phyloP scores from a whole-genome alignment of 2,888 invertebrate species.

The Hypomecis atomaria region DNA sequence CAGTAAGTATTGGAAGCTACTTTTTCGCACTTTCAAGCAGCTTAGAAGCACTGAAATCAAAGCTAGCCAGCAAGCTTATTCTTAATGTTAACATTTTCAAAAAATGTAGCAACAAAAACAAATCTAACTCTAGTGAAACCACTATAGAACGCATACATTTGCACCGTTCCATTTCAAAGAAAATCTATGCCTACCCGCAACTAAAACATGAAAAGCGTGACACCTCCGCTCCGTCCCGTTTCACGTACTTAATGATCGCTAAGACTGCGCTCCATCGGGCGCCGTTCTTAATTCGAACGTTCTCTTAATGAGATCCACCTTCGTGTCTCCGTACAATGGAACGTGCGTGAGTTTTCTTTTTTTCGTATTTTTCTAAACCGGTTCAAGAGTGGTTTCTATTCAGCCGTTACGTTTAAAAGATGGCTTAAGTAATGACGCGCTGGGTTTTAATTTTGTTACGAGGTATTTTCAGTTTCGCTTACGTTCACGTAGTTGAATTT shows the following conservation, averaged over 20 bases:
- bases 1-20: too few species aligned
- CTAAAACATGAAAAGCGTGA: slow-evolving; percentile 45
- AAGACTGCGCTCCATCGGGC: slow-evolving; percentile 79
- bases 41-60: too few species aligned
- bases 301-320: slow-evolving; percentile 82
- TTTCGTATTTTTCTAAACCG: slow-evolving; percentile 59
- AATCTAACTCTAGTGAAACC: not conserved
- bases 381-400: slow-evolving; percentile 74
- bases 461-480: slow-evolving; percentile 18
- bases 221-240: slow-evolving; percentile 61
- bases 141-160: not conserved
- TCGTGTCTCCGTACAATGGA: slow-evolving; percentile 79
- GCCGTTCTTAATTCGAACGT: slow-evolving; percentile 77
- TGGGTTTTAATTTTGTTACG: slow-evolving; percentile 39
- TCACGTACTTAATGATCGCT: slow-evolving; percentile 80
- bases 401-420: slow-evolving; percentile 77
- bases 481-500: not conserved
- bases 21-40: too few species aligned
- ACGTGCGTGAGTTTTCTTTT: slow-evolving; percentile 75
- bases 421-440: slow-evolving; percentile 78
- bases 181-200: slow-evolving; percentile 19
- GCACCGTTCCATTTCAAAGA: slow-evolving; percentile 23
- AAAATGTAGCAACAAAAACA: too few species aligned
- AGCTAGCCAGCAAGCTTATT: too few species aligned
- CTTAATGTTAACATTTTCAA: too few species aligned